Conservation (phyloP, 2,113 vertebrate genomes). For the Stegastes partitus region DNA sequence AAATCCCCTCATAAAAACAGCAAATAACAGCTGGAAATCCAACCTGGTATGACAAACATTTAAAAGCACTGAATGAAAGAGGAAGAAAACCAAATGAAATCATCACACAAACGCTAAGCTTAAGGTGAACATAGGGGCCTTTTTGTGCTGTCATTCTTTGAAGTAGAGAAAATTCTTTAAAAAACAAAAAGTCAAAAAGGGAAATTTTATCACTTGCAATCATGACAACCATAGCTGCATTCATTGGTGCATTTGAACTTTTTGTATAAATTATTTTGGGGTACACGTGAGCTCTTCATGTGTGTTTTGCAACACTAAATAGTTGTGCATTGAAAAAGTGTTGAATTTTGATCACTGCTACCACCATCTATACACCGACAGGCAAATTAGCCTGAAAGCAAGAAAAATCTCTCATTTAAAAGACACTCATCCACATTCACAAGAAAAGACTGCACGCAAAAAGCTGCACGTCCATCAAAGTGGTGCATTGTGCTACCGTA, state of each 20-base stretch:
- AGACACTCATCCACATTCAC: not conserved
- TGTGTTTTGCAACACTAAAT: constrained; percentile 6
- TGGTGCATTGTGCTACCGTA: constrained; percentile 38
- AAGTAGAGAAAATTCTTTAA: no score
- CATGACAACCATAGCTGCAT: constrained; percentile 9
- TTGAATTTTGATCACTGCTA: not conserved
- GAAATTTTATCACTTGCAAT: not conserved
- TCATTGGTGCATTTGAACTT: constrained; percentile 12
- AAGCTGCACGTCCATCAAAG: constrained; percentile 39
- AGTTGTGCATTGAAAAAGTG: not conserved
- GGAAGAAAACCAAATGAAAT: constrained; percentile 5
- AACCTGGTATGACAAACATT: constrained; percentile 24
- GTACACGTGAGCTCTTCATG: not conserved
- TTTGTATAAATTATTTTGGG: constrained; percentile 19
- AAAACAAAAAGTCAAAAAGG: not conserved
- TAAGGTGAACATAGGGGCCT: not conserved
- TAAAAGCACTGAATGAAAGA: constrained; percentile 7
- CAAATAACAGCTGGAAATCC: constrained; percentile 9
- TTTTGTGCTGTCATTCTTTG: not conserved
- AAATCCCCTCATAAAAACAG: constrained; percentile 23
- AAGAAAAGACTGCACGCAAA: constrained; percentile 20
- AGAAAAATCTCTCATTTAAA: constrained; percentile 13
- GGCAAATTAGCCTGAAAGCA: not conserved
- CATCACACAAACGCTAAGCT: constrained; percentile 25
- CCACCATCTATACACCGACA: not conserved